Evolutionary conservation across 2,113 vertebrate genomes (phyloP), one percentile per base, ranked within the genome.

Genomic region (Canis aureus): DNA sequence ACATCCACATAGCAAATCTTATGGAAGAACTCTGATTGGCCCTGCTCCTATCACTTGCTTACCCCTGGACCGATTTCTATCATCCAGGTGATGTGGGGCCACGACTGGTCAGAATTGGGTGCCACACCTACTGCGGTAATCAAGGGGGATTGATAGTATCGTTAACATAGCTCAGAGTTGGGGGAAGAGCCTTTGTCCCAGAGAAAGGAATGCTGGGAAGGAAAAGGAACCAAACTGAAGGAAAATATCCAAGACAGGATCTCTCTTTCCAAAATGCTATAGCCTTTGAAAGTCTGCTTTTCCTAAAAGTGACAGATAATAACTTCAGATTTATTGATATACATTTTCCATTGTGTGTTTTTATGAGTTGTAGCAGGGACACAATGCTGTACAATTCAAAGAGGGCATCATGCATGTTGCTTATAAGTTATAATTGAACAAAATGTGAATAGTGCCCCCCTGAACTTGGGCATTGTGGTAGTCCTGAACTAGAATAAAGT

Each of bases 281-380:
- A 17, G 29, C 49, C 19, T 89, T 95, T 85, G 55, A 95, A 90
- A 86, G 35, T 81, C 38, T 51, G 1, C 67, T 83, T 95, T 93
- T 53, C 8, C 64, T 74, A 81, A 80, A 85, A 81, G 51, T 49
- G 49, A 66, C 95, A 89, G 27, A 93, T 16, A 93, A 3, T 71
- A 55, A 84, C 49, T 93, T 73, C 2, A 49, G 12, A 60, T 86
- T 43, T 81, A 51, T 51, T 90, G 64, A 76, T 95, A 66, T 13
- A 13, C 8, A n/a, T 89, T 95, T 97, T 80, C 27, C 32, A 79
- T 66, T 59, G 62, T 84, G 22, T 51, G 9, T 66, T 89, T 95
- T 89, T 90, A 74, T 76, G 25, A 95, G 29, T 81, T 59, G 11
- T 16, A 81, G 3, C 15, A 95, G 51, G 19, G 8, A 86, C 66